A percentile compares a stretch with the other conserved stretches of the same genome.
phyloP scores from a whole-genome alignment of 2,888 invertebrate species.

The Sarcophaga subvicina region DNA sequence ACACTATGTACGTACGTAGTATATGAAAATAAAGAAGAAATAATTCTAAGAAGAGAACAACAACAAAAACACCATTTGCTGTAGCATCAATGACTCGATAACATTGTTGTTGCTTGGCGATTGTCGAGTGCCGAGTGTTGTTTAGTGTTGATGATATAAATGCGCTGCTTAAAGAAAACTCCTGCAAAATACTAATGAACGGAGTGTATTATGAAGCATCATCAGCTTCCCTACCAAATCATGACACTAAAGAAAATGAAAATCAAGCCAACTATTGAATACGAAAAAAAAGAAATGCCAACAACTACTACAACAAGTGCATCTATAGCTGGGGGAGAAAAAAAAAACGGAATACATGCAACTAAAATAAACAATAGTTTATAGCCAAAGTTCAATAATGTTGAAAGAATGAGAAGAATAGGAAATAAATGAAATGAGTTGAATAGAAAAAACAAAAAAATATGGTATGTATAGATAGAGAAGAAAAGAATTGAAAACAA shows the following conservation, averaged over 20 bases:
- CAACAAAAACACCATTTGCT: not conserved
- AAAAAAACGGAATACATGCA: constrained; percentile 29
- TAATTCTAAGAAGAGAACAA: not conserved
- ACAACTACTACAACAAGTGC: not conserved
- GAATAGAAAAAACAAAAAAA: no score
- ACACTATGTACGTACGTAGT: not conserved
- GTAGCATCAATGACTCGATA: constrained; percentile 55
- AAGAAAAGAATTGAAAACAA: not conserved
- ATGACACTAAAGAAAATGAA: constrained; percentile 49
- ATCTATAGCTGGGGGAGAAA: not conserved
- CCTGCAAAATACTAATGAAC: constrained; percentile 50
- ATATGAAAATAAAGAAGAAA: not conserved
- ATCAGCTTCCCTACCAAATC: not conserved
- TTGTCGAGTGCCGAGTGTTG: not conserved
- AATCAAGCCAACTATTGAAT: constrained; percentile 42
- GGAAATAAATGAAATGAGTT: constrained; percentile 7
- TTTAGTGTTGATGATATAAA: constrained; percentile 48
- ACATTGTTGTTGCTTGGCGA: constrained; percentile 45
- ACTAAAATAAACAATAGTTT: constrained; percentile 39
- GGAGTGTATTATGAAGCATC: constrained; percentile 15
- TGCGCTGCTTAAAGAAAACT: constrained; percentile 46
- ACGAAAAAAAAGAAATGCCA: not conserved
- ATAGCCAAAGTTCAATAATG: constrained; percentile 64
- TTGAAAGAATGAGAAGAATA: constrained; percentile 18
- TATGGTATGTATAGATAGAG: not conserved